Evolutionary conservation across 2,888 invertebrate genomes (phyloP).

Genomic region (Apodemia zela): DNA sequence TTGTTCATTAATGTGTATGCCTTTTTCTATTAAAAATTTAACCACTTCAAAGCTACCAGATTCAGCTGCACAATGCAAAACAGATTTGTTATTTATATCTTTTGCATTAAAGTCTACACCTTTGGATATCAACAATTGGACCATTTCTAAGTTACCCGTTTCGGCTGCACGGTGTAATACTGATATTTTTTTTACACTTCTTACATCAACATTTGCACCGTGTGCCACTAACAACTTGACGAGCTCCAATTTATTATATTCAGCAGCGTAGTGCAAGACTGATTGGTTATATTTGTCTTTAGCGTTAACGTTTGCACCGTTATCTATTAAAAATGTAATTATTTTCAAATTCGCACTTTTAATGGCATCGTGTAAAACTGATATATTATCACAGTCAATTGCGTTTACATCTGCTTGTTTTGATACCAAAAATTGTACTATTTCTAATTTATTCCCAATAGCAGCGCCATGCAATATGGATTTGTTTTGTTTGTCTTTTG

Average conservation of each 20-base stretch:
- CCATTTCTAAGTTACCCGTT: not conserved
- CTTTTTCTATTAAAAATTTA: not conserved
- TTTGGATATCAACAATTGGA: not conserved
- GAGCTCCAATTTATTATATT: not conserved
- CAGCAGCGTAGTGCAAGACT: not conserved
- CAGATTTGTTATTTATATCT: not conserved
- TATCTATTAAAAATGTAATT: not conserved
- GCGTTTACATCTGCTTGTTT: not conserved
- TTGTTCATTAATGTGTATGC: not conserved
- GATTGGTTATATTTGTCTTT: not conserved
- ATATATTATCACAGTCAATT: not conserved
- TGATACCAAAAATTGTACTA: constrained; percentile 1
- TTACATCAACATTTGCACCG: not conserved
- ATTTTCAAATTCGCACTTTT: not conserved
- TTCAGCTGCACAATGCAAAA: not conserved
- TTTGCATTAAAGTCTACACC: not conserved
- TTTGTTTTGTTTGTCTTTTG: not conserved
- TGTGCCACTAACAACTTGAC: not conserved
- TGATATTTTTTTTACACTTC: not conserved
- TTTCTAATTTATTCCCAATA: not conserved
- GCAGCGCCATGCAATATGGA: constrained; percentile 7
- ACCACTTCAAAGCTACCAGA: not conserved
- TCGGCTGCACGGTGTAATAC: not conserved
- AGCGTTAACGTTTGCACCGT: not conserved
- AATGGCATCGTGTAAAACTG: not conserved